Base-by-base conservation (phyloP, 1,140 invertebrate species). In the Drosophila nannoptera region DNA sequence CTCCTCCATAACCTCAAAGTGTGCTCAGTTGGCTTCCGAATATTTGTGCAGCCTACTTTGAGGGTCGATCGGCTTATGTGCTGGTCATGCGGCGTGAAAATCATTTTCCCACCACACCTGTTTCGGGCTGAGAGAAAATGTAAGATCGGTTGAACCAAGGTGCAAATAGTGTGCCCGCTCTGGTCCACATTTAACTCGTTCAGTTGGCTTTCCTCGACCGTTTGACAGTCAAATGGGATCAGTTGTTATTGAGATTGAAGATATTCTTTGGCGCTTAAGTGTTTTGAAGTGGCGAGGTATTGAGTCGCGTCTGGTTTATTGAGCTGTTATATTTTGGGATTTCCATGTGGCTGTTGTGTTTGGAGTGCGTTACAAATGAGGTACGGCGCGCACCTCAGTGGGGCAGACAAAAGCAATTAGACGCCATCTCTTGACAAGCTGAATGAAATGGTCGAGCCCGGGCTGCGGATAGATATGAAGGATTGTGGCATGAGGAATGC, bases 341-440 rank as follows among this genome's bases (percentile, higher is more conserved):
- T 38, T 50, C 22, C 22, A 22, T 22, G 22, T 3, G 22, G 29
- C 38, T 55, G 22, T 46, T 58, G 45, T 56, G 42, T 46, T 60
- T 75, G 67, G 75, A 69, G 76, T 78, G 74, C 76, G 63, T 70
- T 86, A 80, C 77, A 73, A 73, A 73, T 69, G 53, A 73, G 69
- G 66, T 69, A 64, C 22, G 22, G 40, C 40, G 70, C 40, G 81
- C 81, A 86, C 81, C 81, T 84, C 86, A 77, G 81, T 84, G 82
- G 81, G 74, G 81, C 81, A 86, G 60, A 84, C 81, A 84, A 84
- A 86, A 84, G 81, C 81, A 86, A 84, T 84, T 84, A 84, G 81
- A 83, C 73, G 80, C 76, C 78, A 76, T 84, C 78, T 68, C 69
- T 63, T 83, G 78, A 83, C 78, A 83, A 77, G 63, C 64, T 81